Evolutionary conservation across 1,140 invertebrate species (phyloP).

Genomic region (Papilio machaon): DNA sequence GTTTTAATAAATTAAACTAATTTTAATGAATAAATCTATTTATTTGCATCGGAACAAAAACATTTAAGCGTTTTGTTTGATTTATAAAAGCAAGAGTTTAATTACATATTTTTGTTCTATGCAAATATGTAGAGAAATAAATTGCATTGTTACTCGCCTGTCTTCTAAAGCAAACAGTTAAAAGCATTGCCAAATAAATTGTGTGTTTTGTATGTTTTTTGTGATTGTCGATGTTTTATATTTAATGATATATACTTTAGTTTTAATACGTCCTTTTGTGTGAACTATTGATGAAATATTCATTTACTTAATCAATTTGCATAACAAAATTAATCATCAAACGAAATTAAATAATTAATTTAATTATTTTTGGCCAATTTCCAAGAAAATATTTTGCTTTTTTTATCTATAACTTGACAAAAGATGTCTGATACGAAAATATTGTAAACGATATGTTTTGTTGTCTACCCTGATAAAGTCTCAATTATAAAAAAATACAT

Average conservation of each 20-base stretch:
- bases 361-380: neutral
- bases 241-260: neutral
- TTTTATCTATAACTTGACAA: neutral
- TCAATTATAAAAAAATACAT: neutral
- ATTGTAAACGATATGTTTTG: neutral
- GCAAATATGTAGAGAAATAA: conserved; percentile 44
- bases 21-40: conserved; percentile 37
- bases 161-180: conserved; percentile 37
- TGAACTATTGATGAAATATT: too few relatives aligned
- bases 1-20: conserved; percentile 40
- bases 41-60: conserved; percentile 47
- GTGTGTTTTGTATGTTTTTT: conserved; percentile 32
- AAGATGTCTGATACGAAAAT: neutral
- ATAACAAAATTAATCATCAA: neutral
- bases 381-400: neutral
- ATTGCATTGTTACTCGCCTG: conserved; percentile 39
- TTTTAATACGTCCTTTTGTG: neutral
- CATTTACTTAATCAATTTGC: neutral
- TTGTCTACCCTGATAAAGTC: neutral
- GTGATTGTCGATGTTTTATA: conserved; percentile 35
- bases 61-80: neutral
- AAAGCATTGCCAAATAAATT: conserved; percentile 37
- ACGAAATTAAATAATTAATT: neutral
- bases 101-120: conserved; percentile 46
- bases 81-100: conserved; percentile 16